Conservation (phyloP, 2,113 vertebrate genomes). For the Symphodus melops region DNA sequence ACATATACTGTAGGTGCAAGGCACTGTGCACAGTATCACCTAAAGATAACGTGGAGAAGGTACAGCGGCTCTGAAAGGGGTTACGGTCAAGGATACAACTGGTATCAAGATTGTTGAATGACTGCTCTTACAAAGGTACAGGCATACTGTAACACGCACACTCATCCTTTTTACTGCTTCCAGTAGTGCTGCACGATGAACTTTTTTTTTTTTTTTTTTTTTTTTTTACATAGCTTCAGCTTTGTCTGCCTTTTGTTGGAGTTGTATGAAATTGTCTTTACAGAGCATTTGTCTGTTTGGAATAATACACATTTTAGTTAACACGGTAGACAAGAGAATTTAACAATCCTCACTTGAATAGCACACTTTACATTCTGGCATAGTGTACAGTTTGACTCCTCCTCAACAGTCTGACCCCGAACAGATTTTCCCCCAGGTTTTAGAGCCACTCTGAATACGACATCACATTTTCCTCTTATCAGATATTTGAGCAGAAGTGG, state of each 20-base stretch:
- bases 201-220: too few relatives aligned
- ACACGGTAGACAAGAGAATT: slow-evolving; percentile 14
- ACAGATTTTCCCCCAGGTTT: slow-evolving; percentile 22
- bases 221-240: slow-evolving; percentile 29
- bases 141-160: slow-evolving; percentile 40
- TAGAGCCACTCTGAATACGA: slow-evolving; percentile 29
- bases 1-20: slow-evolving; percentile 40
- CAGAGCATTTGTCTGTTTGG: slow-evolving; percentile 38
- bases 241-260: slow-evolving; percentile 39
- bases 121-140: slow-evolving; percentile 44
- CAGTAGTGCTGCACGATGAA: slow-evolving; percentile 54
- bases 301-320: slow-evolving; percentile 10
- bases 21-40: slow-evolving; percentile 24
- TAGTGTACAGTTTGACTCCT: too few relatives aligned
- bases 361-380: slow-evolving; percentile 44
- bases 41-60: slow-evolving; percentile 42
- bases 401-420: slow-evolving; percentile 18
- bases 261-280: slow-evolving; percentile 40
- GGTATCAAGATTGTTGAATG: slow-evolving; percentile 43
- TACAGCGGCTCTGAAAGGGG: slow-evolving; percentile 31
- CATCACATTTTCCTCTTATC: slow-evolving; percentile 11
- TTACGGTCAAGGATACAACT: slow-evolving; percentile 23
- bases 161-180: slow-evolving; percentile 49
- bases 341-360: slow-evolving; percentile 26
- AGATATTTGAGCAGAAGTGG: slow-evolving; percentile 18